phyloP scores from a whole-genome alignment of 2,888 invertebrate species.

The Noctua fimbriata region DNA sequence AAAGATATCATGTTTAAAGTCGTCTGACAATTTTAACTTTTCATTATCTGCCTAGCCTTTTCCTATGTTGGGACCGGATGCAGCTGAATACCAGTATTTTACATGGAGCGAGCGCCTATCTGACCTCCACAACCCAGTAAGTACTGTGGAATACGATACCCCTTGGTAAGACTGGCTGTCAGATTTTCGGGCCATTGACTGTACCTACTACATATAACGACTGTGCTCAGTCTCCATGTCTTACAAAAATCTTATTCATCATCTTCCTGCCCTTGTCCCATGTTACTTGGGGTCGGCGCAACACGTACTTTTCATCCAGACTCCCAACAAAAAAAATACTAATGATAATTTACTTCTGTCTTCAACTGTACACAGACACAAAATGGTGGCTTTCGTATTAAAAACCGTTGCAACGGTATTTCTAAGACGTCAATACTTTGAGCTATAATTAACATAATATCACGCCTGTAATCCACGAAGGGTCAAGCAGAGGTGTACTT shows the following conservation, averaged over 20 bases:
- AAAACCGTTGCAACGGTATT: slow-evolving; percentile 27
- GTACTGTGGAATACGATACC: background rate
- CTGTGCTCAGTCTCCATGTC: no score
- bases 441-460: background rate
- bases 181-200: no score
- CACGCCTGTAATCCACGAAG: background rate
- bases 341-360: background rate
- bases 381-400: background rate
- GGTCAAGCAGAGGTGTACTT: background rate
- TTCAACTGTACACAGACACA: slow-evolving; percentile 7
- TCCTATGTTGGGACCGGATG: background rate
- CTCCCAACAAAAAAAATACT: background rate
- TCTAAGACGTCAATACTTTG: background rate
- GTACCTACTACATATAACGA: no score
- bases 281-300: no score
- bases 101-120: background rate
- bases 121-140: background rate
- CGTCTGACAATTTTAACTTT: background rate
- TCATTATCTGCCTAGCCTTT: background rate
- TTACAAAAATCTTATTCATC: no score
- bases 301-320: background rate
- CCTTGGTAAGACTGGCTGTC: no score
- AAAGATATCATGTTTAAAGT: background rate
- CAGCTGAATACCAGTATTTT: background rate
- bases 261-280: no score